Evolutionary conservation across 2,888 invertebrate genomes (phyloP), one percentile per base, ranked within the genome.

Genomic region (Linnaemya vulpina): DNA sequence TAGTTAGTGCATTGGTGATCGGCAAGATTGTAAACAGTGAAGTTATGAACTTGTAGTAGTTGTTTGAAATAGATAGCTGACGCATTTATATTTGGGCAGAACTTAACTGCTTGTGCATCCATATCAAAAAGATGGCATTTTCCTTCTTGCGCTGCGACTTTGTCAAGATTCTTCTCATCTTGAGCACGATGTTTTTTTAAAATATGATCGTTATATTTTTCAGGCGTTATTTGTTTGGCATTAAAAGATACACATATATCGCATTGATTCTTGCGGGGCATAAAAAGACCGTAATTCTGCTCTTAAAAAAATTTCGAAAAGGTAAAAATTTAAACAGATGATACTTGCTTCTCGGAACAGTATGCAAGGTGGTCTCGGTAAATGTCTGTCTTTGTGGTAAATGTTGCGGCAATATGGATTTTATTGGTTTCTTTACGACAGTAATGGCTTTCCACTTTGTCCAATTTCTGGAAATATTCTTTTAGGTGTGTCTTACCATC

Each of bases 401-500:
- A n/a, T 51, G 49, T 49, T 49, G 49, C 49, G 49, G 49, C 49
- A 17, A 5, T 35, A 35, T 35, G 9, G 35, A 35, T 35, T 35
- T 35, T 35, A 35, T 35, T 35, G 5, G 35, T 35, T 49, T 49
- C 49, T 49, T 49, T 53, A 53, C 22, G 22, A 22, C 53, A 53
- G 20, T 53, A 22, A 22, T 53, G 22, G 22, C 22, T 53, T 53
- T 53, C 25, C 53, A 53, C 53, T 53, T 53, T 53, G 53, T 22
- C 53, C 22, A 53, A 53, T 53, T 53, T 53, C 53, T 53, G 22
- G 53, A 53, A 53, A 53, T 53, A 53, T 53, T 53, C 53, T 53
- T 53, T 53, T 53, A 53, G 25, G 53, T 53, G 53, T 51, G 17
- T 51, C 17, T 51, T 51, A 51, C 51, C 51, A 51, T 51, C 17